Evolutionary conservation across 30 jellyfish, hydroid and myxozoan species (phyloP).

Genomic region (Turritopsis rubra): DNA sequence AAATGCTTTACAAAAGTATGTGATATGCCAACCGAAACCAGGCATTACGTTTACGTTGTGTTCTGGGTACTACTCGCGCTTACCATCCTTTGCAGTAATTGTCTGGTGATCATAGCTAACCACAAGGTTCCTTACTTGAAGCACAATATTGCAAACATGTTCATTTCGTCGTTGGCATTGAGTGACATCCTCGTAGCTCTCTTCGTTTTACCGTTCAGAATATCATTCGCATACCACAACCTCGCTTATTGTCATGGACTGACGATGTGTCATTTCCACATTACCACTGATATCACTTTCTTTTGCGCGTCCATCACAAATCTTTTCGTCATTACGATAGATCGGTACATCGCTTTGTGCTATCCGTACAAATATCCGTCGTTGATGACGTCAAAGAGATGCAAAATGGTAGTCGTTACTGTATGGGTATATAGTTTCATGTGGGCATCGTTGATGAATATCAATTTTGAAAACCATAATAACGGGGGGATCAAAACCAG

Average conservation of each 20-base stretch:
- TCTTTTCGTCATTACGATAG: constrained; percentile 19
- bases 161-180: constrained; percentile 83
- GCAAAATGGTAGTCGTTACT: constrained; percentile 35
- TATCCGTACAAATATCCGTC: constrained; percentile 22
- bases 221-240: constrained; percentile 39
- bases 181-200: constrained; percentile 72
- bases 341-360: constrained; percentile 19
- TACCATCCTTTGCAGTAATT: not conserved
- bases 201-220: constrained; percentile 66
- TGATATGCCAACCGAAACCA: not conserved
- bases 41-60: not conserved
- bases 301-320: constrained; percentile 39
- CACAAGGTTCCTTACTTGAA: constrained; percentile 1
- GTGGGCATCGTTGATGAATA: constrained; percentile 61
- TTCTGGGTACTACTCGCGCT: constrained; percentile 18
- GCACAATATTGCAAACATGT: constrained; percentile 38
- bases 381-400: constrained; percentile 40
- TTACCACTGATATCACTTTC: constrained; percentile 57
- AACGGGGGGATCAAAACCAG: not conserved
- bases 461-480: constrained; percentile 35
- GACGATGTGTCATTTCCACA: constrained; percentile 53
- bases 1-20: not conserved
- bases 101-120: constrained; percentile 5
- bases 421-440: constrained; percentile 74
- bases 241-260: constrained; percentile 42